These are phyloP conservation scores for Motacilla tschutschensis DNA, from an alignment of 2,113 vertebrate genomes.

Conservation along the genomic window DNA sequence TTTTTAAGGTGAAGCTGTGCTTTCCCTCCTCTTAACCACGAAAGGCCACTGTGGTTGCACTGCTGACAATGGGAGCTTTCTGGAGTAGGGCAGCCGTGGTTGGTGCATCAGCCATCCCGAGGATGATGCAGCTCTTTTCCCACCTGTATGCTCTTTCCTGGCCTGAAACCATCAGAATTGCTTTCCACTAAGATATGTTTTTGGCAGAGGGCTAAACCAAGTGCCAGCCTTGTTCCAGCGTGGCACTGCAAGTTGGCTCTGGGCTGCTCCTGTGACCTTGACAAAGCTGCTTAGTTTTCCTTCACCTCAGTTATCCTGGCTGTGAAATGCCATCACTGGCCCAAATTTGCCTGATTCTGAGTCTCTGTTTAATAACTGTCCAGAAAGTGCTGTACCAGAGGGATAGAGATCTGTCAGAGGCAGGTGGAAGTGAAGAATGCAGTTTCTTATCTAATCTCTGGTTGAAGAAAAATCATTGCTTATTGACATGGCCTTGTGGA, in stretches of 20 bases:
- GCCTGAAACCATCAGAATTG: neutral
- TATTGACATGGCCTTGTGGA: neutral
- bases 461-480: neutral
- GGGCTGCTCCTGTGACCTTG: neutral
- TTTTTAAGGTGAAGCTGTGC: neutral
- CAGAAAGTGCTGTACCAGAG: neutral
- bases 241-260: neutral
- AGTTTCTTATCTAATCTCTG: neutral
- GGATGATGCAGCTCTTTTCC: neutral
- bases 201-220: fast-evolving
- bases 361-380: neutral
- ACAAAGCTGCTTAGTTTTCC: neutral
- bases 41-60: neutral
- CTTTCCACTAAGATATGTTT: neutral
- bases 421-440: neutral
- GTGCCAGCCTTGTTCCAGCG: fast-evolving
- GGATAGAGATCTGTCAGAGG: neutral
- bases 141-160: fast-evolving
- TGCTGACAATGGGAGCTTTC: neutral
- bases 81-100: fast-evolving
- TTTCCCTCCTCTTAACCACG: neutral
- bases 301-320: neutral
- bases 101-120: neutral
- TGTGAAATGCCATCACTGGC: neutral
- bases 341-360: neutral